Evolutionary conservation across 2,797 vertebrate genomes (phyloP), one percentile per base, ranked within the genome.

Genomic region (Staurois parvus): DNA sequence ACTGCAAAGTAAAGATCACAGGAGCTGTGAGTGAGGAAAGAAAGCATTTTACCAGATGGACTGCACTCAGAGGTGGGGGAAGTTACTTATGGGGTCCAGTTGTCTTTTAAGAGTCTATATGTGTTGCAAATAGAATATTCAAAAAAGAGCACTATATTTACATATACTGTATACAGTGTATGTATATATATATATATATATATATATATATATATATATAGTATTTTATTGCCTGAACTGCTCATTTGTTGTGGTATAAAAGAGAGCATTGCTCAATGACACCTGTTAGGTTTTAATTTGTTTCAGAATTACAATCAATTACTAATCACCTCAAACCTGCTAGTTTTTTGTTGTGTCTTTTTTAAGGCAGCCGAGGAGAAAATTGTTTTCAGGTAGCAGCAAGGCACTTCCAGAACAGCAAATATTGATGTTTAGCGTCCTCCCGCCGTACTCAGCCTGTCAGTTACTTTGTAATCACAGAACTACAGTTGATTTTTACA

Each of bases 371-470:
- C 80, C 70, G 81, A 74, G 75, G 75, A 83, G 80, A 86, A 83
- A 83, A 83, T 83, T 78, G 80, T 83, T 83, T n/a, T 79, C 85
- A 83, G 80, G 85, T 86, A 86, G 73, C 85, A 83, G 85, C 80
- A 48, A 83, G 85, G 80, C 34, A 73, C 68, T 77, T 78, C 40
- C 45, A 78, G 67, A 83, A 83, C 73, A 48, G 75, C 68, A 83
- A 86, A 86, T 86, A 86, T 86, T 86, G 85, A 86, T 83, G 85
- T 83, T 79, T 77, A 72, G 40, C 45, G 34, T 78, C 29, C 72
- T 78, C 52, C 85, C 72, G 56, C 56, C 62, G 72, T 78, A 28
- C 74, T 78, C 79, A 77, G 52, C 85, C 75, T 83, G 85, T 79
- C 80, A 83, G 68, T 72, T 79, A 86, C 80, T 83, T 73, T 68